Evolutionary conservation across 2,888 invertebrate species (phyloP), one percentile per base, ranked within the genome.

Genomic region (Chalcis sispes): DNA sequence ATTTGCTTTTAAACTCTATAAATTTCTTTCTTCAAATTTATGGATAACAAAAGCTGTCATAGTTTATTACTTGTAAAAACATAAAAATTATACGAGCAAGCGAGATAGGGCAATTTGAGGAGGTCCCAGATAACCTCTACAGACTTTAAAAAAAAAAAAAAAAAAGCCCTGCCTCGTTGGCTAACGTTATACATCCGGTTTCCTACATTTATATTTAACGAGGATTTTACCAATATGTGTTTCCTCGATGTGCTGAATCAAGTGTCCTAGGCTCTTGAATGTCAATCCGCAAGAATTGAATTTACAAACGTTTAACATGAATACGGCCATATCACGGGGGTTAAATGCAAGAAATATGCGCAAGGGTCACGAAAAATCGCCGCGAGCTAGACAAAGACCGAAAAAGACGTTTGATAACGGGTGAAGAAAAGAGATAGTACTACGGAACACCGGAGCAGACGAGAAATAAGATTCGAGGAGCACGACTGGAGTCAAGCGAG

Each of bases 271-370:
- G 89, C 93, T 93, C 86, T 94, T 93, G 92, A 95, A 96, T 85
- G 92, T 94, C 89, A 94, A 92, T 86, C 94, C 95, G 92, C 96
- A 96, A 90, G 94, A 93, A 91, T 93, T 93, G 90, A 94, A 96
- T 92, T 95, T 95, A 91, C 96, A 96, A 91, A 93, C 93, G 92
- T 96, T 96, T 90, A 94, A 91, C 92, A 95, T 93, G 92, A 96
- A 95, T 91, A 95, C 95, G 91, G 96, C 95, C 96, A 96, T 95
- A 90, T 89, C 89, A 40, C 36, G 23, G 15, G 36, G 61, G n/a
- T n/a, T n/a, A n/a, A n/a, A n/a, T n/a, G n/a, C n/a, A n/a, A n/a
- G n/a, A n/a, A 36, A 58, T 8, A 4, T 29, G 56, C 27, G 40
- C 32, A 29, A 58, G n/a, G 2, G 0, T 20, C 32, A 18, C 36